phyloP scores from a whole-genome alignment of 1,140 invertebrate species.

The Paralvinella palmiformis region DNA sequence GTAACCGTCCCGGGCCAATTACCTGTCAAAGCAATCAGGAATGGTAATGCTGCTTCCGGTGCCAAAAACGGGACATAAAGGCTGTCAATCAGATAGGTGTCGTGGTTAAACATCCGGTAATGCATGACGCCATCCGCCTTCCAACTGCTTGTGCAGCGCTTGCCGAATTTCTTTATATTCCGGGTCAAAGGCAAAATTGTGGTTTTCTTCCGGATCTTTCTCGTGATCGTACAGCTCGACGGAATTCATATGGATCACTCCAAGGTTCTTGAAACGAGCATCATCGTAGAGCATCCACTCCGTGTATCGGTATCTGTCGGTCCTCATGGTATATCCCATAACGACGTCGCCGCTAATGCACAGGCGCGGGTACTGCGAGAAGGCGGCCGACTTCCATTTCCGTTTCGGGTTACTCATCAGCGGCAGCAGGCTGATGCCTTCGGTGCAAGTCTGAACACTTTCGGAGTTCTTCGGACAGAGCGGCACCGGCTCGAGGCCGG shows the following conservation, averaged over 20 bases:
- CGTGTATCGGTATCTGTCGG: conserved; percentile 64
- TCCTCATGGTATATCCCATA: conserved; percentile 71
- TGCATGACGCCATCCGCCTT: conserved; percentile 31
- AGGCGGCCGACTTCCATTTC: conserved; percentile 47
- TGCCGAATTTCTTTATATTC: conserved; percentile 16
- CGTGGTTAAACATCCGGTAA: too few species aligned
- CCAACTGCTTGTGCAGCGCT: conserved; percentile 25
- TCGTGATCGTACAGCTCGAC: conserved; percentile 13
- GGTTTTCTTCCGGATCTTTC: conserved; percentile 12
- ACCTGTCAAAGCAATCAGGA: too few species aligned
- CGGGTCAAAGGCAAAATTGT: background rate
- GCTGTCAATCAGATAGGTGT: too few species aligned
- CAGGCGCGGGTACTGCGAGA: conserved; percentile 75
- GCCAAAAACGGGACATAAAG: too few species aligned
- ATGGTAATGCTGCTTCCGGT: too few species aligned
- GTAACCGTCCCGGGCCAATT: too few species aligned
- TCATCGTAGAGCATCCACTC: too few species aligned
- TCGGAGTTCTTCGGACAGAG: conserved; percentile 53
- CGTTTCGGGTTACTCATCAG: conserved; percentile 18
- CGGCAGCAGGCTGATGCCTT: conserved; percentile 61
- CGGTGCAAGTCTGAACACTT: conserved; percentile 58
- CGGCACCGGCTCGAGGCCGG: conserved; percentile 54
- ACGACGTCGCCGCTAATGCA: conserved; percentile 64
- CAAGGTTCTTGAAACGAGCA: too few species aligned
- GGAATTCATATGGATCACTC: too few species aligned